A percentile compares a stretch with the other conserved stretches of the same genome.
Evolutionary conservation across 2,797 vertebrate species (phyloP).

Genomic region (Mallotus villosus): DNA sequence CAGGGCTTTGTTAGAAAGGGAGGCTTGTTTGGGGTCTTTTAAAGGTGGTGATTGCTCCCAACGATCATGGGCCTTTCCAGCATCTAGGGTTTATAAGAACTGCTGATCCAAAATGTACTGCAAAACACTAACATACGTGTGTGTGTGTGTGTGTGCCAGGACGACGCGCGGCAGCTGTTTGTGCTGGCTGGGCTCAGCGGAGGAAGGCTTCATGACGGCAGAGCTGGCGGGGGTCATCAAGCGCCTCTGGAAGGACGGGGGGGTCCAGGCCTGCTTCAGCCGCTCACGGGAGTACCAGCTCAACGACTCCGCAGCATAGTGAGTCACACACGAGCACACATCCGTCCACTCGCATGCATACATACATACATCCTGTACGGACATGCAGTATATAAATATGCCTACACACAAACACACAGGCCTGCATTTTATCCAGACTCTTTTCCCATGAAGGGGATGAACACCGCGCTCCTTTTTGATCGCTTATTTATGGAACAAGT

Average conservation of each 20-base stretch:
- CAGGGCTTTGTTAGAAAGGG: not conserved
- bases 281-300: conserved; percentile 98
- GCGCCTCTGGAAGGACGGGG: conserved; percentile 92
- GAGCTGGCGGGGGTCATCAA: conserved; percentile 97
- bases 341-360: not conserved
- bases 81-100: too few species aligned
- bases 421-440: not conserved
- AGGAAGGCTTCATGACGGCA: conserved; percentile 96
- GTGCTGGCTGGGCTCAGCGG: conserved; percentile 93
- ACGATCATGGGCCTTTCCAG: too few species aligned
- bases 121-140: not conserved
- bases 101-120: too few species aligned
- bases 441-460: not conserved
- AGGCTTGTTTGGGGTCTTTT: too few species aligned
- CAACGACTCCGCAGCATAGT: conserved; percentile 98
- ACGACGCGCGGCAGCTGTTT: conserved; percentile 95
- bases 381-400: not conserved
- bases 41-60: too few species aligned
- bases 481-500: not conserved
- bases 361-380: not conserved
- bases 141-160: conserved; percentile 67
- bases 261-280: conserved; percentile 96
- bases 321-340: conserved; percentile 61
- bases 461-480: too few species aligned
- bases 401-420: not conserved